These are phyloP conservation scores for Meloidogyne floridensis DNA, from an alignment of 1,140 invertebrate species.

Conservation along the genomic window DNA sequence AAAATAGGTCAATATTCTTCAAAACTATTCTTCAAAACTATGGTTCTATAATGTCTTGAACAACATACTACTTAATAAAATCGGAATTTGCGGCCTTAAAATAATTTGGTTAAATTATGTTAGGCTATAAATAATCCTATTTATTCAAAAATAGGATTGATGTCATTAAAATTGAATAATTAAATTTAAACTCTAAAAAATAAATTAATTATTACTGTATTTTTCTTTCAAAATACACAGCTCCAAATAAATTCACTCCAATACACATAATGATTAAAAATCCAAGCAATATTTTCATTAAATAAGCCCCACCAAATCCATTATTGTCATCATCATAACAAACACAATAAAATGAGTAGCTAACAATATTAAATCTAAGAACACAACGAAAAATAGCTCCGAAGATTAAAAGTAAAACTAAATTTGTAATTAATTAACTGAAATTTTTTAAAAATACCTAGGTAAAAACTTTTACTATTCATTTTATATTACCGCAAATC, in stretches of 20 bases:
- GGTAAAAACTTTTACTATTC: no score
- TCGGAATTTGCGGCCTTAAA: no score
- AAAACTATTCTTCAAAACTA: no score
- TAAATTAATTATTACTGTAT: neutral
- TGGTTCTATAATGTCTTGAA: no score
- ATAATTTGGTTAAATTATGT: no score
- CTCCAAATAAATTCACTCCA: neutral
- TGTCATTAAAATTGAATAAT: no score
- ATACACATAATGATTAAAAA: neutral
- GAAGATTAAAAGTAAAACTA: neutral
- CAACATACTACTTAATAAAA: no score
- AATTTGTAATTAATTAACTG: neutral
- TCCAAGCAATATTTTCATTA: constrained; percentile 3
- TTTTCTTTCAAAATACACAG: neutral
- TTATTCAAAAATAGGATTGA: no score
- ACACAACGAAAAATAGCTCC: constrained; percentile 4
- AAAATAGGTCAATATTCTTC: no score
- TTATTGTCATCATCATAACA: constrained; percentile 1
- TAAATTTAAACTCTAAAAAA: no score
- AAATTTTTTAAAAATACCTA: neutral
- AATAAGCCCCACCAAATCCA: neutral
- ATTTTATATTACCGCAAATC: no score
- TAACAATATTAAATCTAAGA: neutral
- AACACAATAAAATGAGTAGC: constrained; percentile 10
- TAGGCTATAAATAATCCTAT: no score